Base-by-base conservation (phyloP, 2,113 vertebrate species). In the Gracilinanus agilis region DNA sequence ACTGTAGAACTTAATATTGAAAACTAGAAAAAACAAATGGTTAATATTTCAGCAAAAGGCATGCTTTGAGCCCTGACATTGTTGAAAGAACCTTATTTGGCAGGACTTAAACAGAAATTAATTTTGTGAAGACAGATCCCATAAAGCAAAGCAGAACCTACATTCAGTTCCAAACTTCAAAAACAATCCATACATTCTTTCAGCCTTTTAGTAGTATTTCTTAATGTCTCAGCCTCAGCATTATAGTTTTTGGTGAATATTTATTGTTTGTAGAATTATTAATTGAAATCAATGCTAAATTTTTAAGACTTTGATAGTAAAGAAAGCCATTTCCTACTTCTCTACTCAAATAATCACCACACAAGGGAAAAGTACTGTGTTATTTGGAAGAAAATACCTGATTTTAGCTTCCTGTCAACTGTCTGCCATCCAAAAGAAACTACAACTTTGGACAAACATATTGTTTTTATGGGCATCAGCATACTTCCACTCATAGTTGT, bases 281-380 rank as follows among this genome's bases (percentile, higher is more conserved):
- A 95, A 54, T 96, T 98, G 96, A 95, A 25, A 97, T 98, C 98
- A 96, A 24, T 61, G 90, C 58, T 95, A 29, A 67, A 93, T 95
- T 44, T 93, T 95, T 94, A 96, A 94, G 89, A 97, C 98, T 97
- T 98, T 97, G 97, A 61, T 96, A 98, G 96, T 97, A 91, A 67
- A 92, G 94, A 97, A 97, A 95, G 91, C 93, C 90, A 97, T 95
- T 98, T 98, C 90, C 6, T 97, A 98, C 95, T 98, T 97, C 90
- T 95, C 93, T 95, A 93, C 61, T 98, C 53, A 92, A n/a, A 0
- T 94, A 93, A 24, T 75, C 90, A 91, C 88, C 88, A 88, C 95
- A 94, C 27, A 88, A 94, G n/a, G 34, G 54, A 92, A 16, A 92
- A 44, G 61, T 13, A 92, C 49, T 53, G 24, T 90, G 58, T 93